These are phyloP conservation scores for Cotesia typhae DNA, from an alignment of 1,140 invertebrate species.

Conservation along the genomic window DNA sequence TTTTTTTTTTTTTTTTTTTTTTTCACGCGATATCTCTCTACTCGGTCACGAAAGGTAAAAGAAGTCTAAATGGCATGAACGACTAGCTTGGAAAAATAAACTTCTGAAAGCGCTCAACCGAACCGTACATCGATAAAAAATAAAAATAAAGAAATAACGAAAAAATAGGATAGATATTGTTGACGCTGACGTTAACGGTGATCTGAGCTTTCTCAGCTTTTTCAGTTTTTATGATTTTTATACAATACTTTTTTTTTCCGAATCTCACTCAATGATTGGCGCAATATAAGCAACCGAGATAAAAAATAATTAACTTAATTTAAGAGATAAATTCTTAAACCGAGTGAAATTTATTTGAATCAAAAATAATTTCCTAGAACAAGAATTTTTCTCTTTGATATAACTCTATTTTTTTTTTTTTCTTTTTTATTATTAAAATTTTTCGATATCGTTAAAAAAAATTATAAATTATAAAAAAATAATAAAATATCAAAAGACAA, in stretches of 20 bases:
- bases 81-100: conserved; percentile 21
- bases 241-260: not conserved
- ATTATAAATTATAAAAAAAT: too few relatives aligned
- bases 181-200: not conserved
- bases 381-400: too few relatives aligned
- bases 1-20: not conserved
- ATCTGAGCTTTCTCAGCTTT: not conserved
- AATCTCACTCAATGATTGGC: not conserved
- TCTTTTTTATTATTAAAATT: too few relatives aligned
- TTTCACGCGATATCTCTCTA: conserved; percentile 3
- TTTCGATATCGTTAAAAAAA: too few relatives aligned
- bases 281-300: not conserved
- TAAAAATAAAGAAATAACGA: not conserved
- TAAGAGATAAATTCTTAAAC: not conserved
- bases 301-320: not conserved
- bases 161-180: conserved; percentile 12
- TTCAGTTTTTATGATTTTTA: conserved; percentile 9
- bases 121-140: conserved; percentile 2
- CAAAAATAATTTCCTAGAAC: too few relatives aligned
- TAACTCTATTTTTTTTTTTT: too few relatives aligned
- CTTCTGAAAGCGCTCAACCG: conserved; percentile 6
- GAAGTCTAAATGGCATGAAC: conserved; percentile 2
- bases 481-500: not conserved
- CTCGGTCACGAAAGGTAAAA: conserved; percentile 9
- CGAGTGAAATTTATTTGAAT: too few relatives aligned